phyloP scores from a whole-genome alignment of 2,888 invertebrate genomes.

The Creontiades dilutus region DNA sequence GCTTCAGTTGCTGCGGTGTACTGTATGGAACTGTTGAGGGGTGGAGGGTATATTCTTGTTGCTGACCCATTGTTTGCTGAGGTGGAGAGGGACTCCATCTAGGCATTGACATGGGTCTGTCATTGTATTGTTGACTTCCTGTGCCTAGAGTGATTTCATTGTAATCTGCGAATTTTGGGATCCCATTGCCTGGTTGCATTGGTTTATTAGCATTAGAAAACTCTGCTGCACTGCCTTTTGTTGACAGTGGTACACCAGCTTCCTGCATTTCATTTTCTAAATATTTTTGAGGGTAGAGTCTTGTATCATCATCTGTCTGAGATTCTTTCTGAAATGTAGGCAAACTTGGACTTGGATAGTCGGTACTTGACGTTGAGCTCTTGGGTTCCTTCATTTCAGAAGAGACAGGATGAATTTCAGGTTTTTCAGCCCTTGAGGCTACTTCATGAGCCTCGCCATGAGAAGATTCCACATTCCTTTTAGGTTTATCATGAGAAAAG shows the following conservation, averaged over 20 bases:
- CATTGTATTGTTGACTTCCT: background rate
- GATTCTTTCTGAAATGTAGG: background rate
- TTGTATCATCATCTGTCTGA: background rate
- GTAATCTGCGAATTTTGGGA: constrained; percentile 38
- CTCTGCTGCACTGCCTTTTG: background rate
- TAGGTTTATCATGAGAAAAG: background rate
- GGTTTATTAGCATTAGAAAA: background rate
- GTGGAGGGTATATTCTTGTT: background rate
- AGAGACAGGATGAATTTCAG: background rate
- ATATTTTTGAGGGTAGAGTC: background rate
- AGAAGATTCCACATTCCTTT: background rate
- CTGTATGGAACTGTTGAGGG: background rate
- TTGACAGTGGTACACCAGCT: background rate
- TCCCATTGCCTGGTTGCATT: constrained; percentile 14
- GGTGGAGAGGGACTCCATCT: background rate
- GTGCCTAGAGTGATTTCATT: constrained; percentile 10
- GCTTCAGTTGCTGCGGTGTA: background rate
- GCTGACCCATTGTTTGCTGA: background rate
- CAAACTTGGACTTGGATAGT: too few relatives aligned
- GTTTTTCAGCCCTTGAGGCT: background rate
- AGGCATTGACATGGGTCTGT: background rate
- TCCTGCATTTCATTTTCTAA: background rate
- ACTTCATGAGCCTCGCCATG: background rate
- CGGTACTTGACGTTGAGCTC: too few relatives aligned
- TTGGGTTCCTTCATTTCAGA: background rate